A percentile compares a stretch with the other conserved stretches of the same genome.
Evolutionary conservation across 1,140 invertebrate genomes (phyloP).

Genomic region (Ctenoplectra terminalis): DNA sequence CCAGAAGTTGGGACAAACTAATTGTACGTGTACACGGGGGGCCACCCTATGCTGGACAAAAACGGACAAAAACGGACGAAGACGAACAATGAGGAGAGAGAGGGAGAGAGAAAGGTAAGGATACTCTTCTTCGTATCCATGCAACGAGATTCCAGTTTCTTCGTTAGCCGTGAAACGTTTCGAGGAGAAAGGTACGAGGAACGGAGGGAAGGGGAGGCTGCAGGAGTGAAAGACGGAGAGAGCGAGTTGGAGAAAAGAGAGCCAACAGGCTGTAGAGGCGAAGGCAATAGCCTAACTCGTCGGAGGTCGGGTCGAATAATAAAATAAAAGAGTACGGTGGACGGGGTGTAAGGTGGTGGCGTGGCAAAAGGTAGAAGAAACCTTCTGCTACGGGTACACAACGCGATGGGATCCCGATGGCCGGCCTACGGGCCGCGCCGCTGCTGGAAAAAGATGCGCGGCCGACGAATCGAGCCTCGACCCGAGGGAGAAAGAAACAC

Average conservation of each 20-base stretch:
- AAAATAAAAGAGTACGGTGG: slow-evolving; percentile 69
- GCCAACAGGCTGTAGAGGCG: slow-evolving; percentile 3
- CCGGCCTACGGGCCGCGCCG: slow-evolving; percentile 5
- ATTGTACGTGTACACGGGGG: slow-evolving; percentile 38
- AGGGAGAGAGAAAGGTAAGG: neutral
- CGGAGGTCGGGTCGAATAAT: slow-evolving; percentile 73
- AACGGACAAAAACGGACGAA: neutral
- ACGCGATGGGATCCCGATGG: slow-evolving; percentile 45
- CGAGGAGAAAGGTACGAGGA: neutral
- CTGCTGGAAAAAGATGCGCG: slow-evolving; percentile 63
- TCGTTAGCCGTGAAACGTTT: slow-evolving; percentile 59
- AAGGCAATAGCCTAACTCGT: slow-evolving; percentile 67
- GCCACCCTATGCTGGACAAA: neutral
- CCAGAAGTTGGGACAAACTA: slow-evolving; percentile 43
- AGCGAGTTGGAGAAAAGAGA: slow-evolving; percentile 5
- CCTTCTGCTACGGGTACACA: slow-evolving; percentile 59
- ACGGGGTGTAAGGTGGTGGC: slow-evolving; percentile 73
- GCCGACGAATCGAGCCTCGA: slow-evolving; percentile 60
- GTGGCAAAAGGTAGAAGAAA: slow-evolving; percentile 72
- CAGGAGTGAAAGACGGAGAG: slow-evolving; percentile 1
- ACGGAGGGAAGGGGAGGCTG: slow-evolving; percentile 6
- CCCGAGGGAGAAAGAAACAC: slow-evolving; percentile 46
- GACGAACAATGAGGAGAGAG: neutral
- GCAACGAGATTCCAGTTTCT: slow-evolving; percentile 69
- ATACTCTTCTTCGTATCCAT: slow-evolving; percentile 27